These are phyloP conservation scores for Bambusicola thoracicus DNA, from an alignment of 2,113 vertebrate genomes.

Conservation along the genomic window DNA sequence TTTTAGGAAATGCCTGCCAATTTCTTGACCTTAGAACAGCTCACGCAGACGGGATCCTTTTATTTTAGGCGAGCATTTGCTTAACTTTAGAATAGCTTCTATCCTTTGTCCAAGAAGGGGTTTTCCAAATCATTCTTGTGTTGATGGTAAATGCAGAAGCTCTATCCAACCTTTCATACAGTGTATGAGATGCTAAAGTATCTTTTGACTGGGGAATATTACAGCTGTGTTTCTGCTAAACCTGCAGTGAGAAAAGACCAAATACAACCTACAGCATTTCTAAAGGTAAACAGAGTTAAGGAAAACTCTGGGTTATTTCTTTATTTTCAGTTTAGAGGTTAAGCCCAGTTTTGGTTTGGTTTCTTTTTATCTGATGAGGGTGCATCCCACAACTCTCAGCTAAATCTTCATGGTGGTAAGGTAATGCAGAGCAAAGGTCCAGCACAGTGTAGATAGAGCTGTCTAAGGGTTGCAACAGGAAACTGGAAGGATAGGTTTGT, in stretches of 20 bases:
- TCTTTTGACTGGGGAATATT: background rate
- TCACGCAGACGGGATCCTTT: background rate
- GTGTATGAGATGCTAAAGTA: background rate
- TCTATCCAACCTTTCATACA: background rate
- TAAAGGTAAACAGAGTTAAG: background rate
- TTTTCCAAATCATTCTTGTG: background rate
- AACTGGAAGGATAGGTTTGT: background rate
- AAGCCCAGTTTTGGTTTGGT: too few relatives aligned
- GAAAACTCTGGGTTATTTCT: background rate
- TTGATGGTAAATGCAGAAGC: background rate
- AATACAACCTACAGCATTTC: background rate
- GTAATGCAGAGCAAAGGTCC: background rate
- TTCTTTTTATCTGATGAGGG: background rate
- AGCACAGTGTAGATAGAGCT: background rate
- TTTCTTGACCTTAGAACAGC: background rate
- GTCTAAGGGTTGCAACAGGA: background rate
- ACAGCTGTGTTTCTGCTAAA: background rate
- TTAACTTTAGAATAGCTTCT: background rate
- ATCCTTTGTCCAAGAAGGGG: background rate
- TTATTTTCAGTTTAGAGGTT: background rate
- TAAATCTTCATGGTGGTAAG: background rate
- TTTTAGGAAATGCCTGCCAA: background rate
- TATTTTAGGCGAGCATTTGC: background rate
- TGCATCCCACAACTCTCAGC: background rate
- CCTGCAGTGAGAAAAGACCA: background rate